These are phyloP conservation scores for Meloidogyne floridensis DNA, from an alignment of 1,140 invertebrate genomes.

Conservation along the genomic window DNA sequence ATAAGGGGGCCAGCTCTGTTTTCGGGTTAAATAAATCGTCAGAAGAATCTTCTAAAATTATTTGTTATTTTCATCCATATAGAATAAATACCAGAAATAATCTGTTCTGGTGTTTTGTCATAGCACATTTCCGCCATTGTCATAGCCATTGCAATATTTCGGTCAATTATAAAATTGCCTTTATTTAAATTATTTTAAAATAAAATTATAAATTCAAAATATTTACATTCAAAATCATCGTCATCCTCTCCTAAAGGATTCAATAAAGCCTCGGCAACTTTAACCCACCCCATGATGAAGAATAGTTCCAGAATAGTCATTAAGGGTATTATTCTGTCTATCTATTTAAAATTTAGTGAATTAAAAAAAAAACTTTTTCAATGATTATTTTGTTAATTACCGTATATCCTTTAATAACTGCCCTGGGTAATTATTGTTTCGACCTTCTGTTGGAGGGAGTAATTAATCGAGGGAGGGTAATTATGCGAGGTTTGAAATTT, in stretches of 20 bases:
- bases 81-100: background rate
- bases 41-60: background rate
- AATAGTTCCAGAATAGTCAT: conserved; percentile 54
- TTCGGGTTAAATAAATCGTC: conserved; percentile 3
- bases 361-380: background rate
- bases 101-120: conserved; percentile 21
- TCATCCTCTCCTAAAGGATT: conserved; percentile 43
- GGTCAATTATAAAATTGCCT: conserved; percentile 42
- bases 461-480: too few relatives aligned
- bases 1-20: conserved; percentile 24
- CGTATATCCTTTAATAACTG: too few relatives aligned
- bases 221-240: conserved; percentile 44
- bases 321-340: conserved; percentile 52
- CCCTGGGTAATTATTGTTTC: too few relatives aligned
- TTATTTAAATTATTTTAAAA: conserved; percentile 6
- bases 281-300: conserved; percentile 53
- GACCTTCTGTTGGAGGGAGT: too few relatives aligned
- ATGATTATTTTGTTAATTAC: conserved; percentile 14
- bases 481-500: too few relatives aligned
- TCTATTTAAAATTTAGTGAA: conserved; percentile 22
- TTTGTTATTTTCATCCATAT: background rate
- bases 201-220: conserved; percentile 6
- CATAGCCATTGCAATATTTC: conserved; percentile 36
- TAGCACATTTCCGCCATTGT: conserved; percentile 40
- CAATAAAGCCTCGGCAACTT: conserved; percentile 41